These are phyloP conservation scores for Cossypha niveicapilla DNA, from an alignment of 2,797 vertebrate species.

Conservation along the genomic window DNA sequence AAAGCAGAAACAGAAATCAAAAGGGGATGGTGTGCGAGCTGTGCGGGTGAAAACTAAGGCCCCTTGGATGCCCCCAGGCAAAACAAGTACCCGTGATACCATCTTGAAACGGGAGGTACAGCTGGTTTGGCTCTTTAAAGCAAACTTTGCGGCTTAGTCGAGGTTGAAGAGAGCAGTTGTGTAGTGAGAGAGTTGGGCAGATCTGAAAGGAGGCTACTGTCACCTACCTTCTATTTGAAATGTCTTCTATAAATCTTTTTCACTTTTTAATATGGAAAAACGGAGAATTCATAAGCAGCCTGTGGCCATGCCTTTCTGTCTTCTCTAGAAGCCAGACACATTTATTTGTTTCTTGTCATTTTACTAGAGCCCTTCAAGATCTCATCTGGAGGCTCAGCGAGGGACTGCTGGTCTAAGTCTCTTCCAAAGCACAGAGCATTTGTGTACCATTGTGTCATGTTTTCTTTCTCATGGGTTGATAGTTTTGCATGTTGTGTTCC, in stretches of 20 bases:
- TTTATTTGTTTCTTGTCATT: background rate
- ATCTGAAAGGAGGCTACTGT: background rate
- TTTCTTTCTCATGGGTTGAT: background rate
- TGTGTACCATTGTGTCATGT: background rate
- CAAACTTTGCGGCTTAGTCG: background rate
- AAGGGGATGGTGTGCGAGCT: constrained; percentile 73
- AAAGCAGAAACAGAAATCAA: constrained; percentile 76
- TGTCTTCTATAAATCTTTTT: background rate
- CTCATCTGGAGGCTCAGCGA: background rate
- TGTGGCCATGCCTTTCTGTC: background rate
- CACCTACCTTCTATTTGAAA: background rate
- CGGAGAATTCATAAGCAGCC: background rate
- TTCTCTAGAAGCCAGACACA: background rate
- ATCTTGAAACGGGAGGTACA: constrained; percentile 88
- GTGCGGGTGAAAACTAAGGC: constrained; percentile 83
- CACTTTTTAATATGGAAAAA: background rate
- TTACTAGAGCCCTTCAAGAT: background rate
- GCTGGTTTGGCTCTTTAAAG: background rate
- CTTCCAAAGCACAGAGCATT: background rate
- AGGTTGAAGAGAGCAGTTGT: background rate
- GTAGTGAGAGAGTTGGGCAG: background rate
- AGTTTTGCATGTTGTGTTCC: background rate
- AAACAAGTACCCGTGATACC: constrained; percentile 73
- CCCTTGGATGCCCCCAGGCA: constrained; percentile 90
- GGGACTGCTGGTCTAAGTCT: background rate